Conservation (phyloP, 2,113 vertebrate genomes). For the Formicarius rufipectus region DNA sequence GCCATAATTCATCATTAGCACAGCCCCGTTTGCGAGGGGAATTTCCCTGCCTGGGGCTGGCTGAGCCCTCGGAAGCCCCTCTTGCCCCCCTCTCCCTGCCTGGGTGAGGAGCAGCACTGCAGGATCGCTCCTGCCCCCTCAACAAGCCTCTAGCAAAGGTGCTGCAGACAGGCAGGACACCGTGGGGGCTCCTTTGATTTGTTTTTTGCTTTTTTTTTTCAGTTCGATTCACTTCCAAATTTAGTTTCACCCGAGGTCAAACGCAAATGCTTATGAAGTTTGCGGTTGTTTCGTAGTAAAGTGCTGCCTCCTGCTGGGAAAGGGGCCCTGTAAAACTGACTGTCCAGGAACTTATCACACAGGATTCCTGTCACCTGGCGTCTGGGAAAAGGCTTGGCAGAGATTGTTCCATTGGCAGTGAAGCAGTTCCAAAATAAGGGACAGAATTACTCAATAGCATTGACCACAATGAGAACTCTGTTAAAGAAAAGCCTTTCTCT, state of each 20-base stretch:
- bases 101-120: not conserved
- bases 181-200: not conserved
- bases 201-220: too few species aligned
- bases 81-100: too few species aligned
- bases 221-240: not conserved
- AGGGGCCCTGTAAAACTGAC: not conserved
- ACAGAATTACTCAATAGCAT: not conserved
- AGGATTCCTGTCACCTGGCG: not conserved
- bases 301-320: conserved; percentile 76
- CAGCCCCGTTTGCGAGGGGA: too few species aligned
- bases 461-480: not conserved
- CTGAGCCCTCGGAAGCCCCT: too few species aligned
- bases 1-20: too few species aligned
- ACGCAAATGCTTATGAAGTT: accelerated
- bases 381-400: not conserved
- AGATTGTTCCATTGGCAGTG: not conserved
- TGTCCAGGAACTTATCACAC: accelerated
- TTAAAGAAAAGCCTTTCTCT: not conserved
- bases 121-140: not conserved
- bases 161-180: not conserved
- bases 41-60: too few species aligned
- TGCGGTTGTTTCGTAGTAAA: conserved; percentile 25
- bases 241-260: not conserved
- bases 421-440: not conserved
- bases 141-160: not conserved